phyloP scores from a whole-genome alignment of 2,888 invertebrate genomes.

The Syritta pipiens region DNA sequence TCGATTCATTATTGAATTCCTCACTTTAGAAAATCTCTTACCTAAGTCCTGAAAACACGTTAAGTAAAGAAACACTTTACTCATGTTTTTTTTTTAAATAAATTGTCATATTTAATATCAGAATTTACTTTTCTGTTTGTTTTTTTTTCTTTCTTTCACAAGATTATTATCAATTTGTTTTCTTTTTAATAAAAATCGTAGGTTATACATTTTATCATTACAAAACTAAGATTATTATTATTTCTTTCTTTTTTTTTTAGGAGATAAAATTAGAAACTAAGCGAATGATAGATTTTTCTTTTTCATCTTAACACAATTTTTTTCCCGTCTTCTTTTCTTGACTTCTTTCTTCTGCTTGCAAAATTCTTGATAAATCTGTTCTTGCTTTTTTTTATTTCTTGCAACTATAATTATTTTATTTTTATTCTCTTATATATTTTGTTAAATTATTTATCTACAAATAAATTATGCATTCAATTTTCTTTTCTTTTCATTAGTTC shows the following conservation, averaged over 20 bases:
- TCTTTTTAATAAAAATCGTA: slow-evolving; percentile 43
- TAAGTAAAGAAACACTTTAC: not conserved
- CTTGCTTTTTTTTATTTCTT: slow-evolving; percentile 11
- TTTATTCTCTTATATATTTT: slow-evolving; percentile 14
- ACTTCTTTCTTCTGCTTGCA: slow-evolving; percentile 2
- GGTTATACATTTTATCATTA: slow-evolving; percentile 20
- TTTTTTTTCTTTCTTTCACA: slow-evolving; percentile 4
- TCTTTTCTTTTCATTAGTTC: not conserved
- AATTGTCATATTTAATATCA: slow-evolving; percentile 44
- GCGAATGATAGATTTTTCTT: slow-evolving; percentile 25
- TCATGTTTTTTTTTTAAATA: slow-evolving; percentile 13
- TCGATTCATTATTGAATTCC: too few relatives aligned
- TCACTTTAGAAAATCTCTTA: too few relatives aligned
- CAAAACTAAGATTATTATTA: slow-evolving; percentile 31
- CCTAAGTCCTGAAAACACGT: not conserved
- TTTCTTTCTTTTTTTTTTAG: not conserved
- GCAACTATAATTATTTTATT: not conserved
- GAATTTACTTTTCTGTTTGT: not conserved
- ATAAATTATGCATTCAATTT: slow-evolving; percentile 14
- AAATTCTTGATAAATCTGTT: too few relatives aligned
- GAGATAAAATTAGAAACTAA: too few relatives aligned
- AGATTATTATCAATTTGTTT: slow-evolving; percentile 27
- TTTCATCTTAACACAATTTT: slow-evolving; percentile 3
- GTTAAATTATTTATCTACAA: slow-evolving; percentile 41
- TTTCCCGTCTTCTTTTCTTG: not conserved